Conservation (phyloP, 2,797 vertebrate genomes). For the Pyrrhura leucotis region DNA sequence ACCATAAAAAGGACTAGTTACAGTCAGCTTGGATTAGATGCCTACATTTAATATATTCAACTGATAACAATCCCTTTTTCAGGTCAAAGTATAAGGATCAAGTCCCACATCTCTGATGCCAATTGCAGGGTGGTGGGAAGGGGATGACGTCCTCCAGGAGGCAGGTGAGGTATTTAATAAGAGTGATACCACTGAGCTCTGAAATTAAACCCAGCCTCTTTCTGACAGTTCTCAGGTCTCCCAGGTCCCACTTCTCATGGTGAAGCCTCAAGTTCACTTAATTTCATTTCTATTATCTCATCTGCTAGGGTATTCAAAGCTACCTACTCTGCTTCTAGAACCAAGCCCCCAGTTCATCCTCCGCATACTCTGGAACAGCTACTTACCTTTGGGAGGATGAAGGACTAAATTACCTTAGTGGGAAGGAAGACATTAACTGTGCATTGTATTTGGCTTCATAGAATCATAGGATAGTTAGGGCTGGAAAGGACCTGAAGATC, state of each 20-base stretch:
- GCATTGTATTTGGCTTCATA: not conserved
- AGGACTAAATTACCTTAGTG: not conserved
- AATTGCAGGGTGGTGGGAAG: not conserved
- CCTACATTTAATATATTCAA: not conserved
- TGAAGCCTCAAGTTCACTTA: not conserved
- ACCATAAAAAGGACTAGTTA: conserved; percentile 41
- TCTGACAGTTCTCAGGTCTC: not conserved
- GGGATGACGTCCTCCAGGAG: not conserved
- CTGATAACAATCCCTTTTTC: not conserved
- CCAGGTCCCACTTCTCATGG: not conserved
- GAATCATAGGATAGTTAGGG: no score
- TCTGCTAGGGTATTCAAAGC: not conserved
- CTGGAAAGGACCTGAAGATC: no score
- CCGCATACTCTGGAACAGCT: not conserved
- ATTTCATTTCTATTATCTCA: not conserved
- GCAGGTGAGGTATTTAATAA: not conserved
- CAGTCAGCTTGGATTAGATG: not conserved
- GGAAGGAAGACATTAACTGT: not conserved
- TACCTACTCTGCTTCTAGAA: not conserved
- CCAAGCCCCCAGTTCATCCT: not conserved
- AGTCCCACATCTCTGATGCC: not conserved
- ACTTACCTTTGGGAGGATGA: not conserved
- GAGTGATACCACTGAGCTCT: not conserved
- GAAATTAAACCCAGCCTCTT: not conserved
- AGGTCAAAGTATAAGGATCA: not conserved